A percentile compares a stretch with the other conserved stretches of the same genome.
phyloP scores from a whole-genome alignment of 1,140 invertebrate genomes.

The Pararge aegeria region DNA sequence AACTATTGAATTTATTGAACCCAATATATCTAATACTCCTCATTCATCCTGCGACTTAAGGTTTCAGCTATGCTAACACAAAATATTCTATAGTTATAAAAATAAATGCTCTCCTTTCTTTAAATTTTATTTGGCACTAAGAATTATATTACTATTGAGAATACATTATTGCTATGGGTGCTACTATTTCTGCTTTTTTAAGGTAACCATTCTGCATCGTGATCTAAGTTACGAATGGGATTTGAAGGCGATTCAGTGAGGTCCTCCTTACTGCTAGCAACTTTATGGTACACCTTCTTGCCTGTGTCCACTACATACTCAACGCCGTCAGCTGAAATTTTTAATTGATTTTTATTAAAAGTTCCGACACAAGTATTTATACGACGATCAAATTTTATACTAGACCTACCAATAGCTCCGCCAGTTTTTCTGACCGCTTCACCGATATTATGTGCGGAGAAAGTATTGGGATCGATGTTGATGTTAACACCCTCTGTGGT shows the following conservation, averaged over 20 bases:
- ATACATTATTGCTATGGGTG: too few relatives aligned
- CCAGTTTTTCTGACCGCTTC: conserved; percentile 86
- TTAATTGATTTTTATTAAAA: background rate
- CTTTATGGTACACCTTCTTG: conserved; percentile 76
- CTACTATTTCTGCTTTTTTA: conserved; percentile 21
- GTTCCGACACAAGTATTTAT: background rate
- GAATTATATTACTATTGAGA: background rate
- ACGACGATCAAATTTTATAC: too few relatives aligned
- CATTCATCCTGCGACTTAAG: too few relatives aligned
- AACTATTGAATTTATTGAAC: too few relatives aligned
- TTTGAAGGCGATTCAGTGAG: conserved; percentile 56
- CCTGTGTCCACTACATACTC: conserved; percentile 76
- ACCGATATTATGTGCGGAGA: conserved; percentile 86
- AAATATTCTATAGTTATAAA: too few relatives aligned
- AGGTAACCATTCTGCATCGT: conserved; percentile 75
- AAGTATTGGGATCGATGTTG: conserved; percentile 87
- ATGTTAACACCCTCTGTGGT: conserved; percentile 84
- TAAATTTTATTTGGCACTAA: conserved; percentile 1
- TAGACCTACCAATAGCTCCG: conserved; percentile 83
- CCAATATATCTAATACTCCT: too few relatives aligned
- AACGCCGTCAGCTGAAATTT: conserved; percentile 67
- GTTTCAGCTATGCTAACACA: too few relatives aligned
- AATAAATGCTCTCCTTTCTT: too few relatives aligned
- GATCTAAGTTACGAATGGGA: conserved; percentile 37
- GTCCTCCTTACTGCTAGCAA: conserved; percentile 69